A percentile compares a stretch with the other conserved stretches of the same genome.
Evolutionary conservation across 2,113 vertebrate species (phyloP).

Genomic region (Crotalus horridus): DNA sequence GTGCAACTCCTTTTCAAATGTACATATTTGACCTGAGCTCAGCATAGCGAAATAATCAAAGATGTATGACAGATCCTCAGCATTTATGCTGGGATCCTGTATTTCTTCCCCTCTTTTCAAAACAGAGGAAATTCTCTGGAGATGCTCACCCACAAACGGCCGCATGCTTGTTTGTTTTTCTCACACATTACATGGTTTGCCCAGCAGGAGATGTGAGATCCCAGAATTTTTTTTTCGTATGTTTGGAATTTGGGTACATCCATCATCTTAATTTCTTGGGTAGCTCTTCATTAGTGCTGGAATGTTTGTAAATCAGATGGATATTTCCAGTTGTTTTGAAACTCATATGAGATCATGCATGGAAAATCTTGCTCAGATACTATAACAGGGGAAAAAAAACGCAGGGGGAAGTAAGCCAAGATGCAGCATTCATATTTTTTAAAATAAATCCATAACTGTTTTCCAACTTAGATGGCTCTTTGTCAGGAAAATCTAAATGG

Average conservation of each 20-base stretch:
- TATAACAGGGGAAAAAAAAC: background rate
- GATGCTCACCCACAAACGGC: background rate
- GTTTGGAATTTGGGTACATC: background rate
- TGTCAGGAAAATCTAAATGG: background rate
- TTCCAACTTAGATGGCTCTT: background rate
- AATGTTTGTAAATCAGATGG: background rate
- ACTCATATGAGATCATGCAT: background rate
- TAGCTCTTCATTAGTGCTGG: background rate
- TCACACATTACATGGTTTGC: background rate
- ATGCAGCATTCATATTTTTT: background rate
- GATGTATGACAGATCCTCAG: background rate
- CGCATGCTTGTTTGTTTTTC: background rate
- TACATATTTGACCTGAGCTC: background rate
- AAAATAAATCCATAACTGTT: background rate
- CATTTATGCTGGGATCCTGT: background rate
- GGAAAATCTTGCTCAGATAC: constrained; percentile 1
- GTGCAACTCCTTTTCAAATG: background rate
- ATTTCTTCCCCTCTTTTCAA: background rate
- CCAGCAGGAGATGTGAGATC: background rate
- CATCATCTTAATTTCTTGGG: background rate
- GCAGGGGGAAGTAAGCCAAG: background rate
- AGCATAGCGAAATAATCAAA: background rate
- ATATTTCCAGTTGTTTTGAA: background rate
- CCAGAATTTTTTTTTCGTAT: background rate
- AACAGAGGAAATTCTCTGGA: background rate